Evolutionary conservation across 2,888 invertebrate species (phyloP).

Genomic region (Lepidocyrtinus sp.): DNA sequence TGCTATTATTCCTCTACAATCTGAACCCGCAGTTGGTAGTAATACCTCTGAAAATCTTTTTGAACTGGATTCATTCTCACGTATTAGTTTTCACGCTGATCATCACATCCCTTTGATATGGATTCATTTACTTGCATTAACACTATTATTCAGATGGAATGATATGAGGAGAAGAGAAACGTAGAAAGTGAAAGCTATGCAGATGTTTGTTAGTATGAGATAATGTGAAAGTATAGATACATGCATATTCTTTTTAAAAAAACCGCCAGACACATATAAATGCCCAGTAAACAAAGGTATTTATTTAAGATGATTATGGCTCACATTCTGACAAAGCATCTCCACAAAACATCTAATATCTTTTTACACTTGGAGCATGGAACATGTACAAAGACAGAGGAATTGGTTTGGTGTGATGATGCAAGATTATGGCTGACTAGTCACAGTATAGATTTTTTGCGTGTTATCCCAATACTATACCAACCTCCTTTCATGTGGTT

Average conservation of each 20-base stretch:
- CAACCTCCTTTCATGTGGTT: not conserved
- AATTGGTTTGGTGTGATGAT: not conserved
- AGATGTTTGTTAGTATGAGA: constrained; percentile 25
- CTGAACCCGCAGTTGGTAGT: constrained; percentile 10
- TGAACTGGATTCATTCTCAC: not conserved
- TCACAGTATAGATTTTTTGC: not conserved
- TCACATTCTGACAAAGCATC: constrained; percentile 44
- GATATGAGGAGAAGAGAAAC: not conserved
- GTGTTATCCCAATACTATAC: not conserved
- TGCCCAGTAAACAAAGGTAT: constrained; percentile 23
- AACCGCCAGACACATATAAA: not conserved
- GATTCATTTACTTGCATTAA: not conserved
- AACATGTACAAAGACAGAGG: not conserved
- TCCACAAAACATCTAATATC: constrained; percentile 21
- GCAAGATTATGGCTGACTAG: not conserved
- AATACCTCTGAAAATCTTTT: constrained; percentile 7
- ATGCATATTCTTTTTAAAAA: not conserved
- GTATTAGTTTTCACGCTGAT: not conserved
- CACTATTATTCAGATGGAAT: constrained; percentile 3
- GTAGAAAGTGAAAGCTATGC: constrained; percentile 23
- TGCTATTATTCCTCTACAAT: not conserved
- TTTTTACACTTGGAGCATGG: not conserved
- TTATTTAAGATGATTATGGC: constrained; percentile 55
- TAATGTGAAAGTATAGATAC: not conserved
- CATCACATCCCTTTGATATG: not conserved